Evolutionary conservation across 2,888 invertebrate genomes (phyloP).

Genomic region (Phortica magna): DNA sequence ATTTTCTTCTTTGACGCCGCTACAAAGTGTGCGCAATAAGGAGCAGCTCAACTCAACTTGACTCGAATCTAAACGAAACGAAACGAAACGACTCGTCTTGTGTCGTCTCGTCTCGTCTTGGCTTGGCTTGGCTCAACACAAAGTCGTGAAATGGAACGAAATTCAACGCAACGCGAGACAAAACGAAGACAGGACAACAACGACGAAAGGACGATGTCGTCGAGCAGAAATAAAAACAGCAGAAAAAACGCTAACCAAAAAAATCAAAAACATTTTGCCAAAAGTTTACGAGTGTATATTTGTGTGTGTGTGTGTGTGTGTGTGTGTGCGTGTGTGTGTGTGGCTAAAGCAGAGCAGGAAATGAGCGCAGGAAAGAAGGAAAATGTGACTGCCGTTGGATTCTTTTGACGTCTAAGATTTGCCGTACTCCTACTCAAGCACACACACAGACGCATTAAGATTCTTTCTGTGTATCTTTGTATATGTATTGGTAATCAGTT

Average conservation of each 20-base stretch:
- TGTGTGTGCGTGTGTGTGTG: conserved; percentile 29
- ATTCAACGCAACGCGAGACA: neutral
- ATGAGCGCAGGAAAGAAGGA: neutral
- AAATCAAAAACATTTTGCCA: no score
- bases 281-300: neutral
- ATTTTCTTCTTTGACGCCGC: conserved; percentile 4
- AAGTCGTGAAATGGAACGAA: neutral
- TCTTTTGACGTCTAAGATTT: neutral
- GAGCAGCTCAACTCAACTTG: neutral
- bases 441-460: no score
- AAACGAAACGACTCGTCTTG: neutral
- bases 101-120: neutral
- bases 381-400: neutral
- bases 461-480: no score
- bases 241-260: no score
- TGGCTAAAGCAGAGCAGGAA: conserved; percentile 21
- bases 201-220: neutral
- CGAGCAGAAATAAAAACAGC: no score
- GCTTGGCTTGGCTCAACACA: conserved; percentile 34
- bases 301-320: conserved; percentile 26
- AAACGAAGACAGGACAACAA: neutral
- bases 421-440: no score
- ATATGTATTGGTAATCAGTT: no score
- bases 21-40: conserved; percentile 11
- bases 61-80: neutral